Evolutionary conservation across 2,888 invertebrate genomes (phyloP).

Genomic region (Lepetodrilus schrolli): DNA sequence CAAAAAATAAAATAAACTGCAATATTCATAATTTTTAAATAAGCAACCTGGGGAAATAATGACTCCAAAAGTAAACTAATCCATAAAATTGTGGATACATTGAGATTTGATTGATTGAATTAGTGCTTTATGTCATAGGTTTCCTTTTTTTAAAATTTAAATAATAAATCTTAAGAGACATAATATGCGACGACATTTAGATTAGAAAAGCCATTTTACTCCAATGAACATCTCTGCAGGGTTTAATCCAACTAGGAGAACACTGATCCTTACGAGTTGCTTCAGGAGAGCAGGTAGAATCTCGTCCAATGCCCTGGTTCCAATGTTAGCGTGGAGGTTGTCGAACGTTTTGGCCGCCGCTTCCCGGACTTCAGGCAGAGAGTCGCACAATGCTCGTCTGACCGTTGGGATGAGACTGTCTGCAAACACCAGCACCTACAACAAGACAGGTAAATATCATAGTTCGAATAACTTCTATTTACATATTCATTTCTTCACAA

Average conservation of each 20-base stretch:
- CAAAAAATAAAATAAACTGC: background rate
- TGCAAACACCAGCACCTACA: slow-evolving; percentile 83
- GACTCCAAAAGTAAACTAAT: background rate
- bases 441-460: too few relatives aligned
- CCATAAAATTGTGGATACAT: background rate
- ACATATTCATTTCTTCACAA: too few relatives aligned
- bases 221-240: too few relatives aligned
- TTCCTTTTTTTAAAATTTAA: too few relatives aligned
- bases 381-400: slow-evolving; percentile 91
- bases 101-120: too few relatives aligned
- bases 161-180: too few relatives aligned
- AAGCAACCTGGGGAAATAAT: background rate
- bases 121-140: too few relatives aligned
- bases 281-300: slow-evolving; percentile 94
- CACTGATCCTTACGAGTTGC: slow-evolving; percentile 81
- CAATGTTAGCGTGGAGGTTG: slow-evolving; percentile 94
- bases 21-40: background rate
- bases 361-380: slow-evolving; percentile 89
- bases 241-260: too few relatives aligned
- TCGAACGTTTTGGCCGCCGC: slow-evolving; percentile 98
- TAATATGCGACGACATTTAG: too few relatives aligned
- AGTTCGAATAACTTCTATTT: too few relatives aligned
- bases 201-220: too few relatives aligned
- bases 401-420: slow-evolving; percentile 94
- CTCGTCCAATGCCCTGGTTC: slow-evolving; percentile 94